Percentiles rank a stretch among this genome's conserved stretches.
These are phyloP conservation scores for Chlorospingus flavigularis DNA, from an alignment of 2,797 vertebrate species.

Conservation along the genomic window DNA sequence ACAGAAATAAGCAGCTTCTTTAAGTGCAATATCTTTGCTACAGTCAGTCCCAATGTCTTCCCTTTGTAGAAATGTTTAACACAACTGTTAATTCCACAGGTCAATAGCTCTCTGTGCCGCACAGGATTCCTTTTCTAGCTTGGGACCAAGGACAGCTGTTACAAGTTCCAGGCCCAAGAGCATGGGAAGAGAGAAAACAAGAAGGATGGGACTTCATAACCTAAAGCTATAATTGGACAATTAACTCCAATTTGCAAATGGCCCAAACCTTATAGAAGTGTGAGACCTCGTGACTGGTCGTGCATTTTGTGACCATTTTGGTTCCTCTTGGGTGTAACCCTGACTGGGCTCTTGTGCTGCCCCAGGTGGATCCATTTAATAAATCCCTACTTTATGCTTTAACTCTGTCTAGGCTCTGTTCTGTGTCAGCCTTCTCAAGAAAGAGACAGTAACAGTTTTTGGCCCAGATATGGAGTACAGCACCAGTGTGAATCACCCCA, in stretches of 20 bases:
- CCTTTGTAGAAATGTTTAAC: background rate
- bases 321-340: background rate
- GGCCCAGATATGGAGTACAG: background rate
- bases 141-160: background rate
- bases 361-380: background rate
- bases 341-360: background rate
- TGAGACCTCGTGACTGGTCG: fast-evolving
- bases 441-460: background rate
- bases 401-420: background rate
- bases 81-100: background rate
- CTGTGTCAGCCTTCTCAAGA: background rate
- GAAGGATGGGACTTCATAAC: background rate
- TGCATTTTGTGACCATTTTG: background rate
- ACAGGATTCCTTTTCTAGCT: background rate
- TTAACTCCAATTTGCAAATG: background rate
- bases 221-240: background rate
- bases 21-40: background rate
- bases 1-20: background rate
- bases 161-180: background rate
- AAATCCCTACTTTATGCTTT: background rate
- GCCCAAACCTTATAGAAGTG: background rate
- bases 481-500: too few relatives aligned
- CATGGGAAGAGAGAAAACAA: background rate
- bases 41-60: background rate
- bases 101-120: background rate